Evolutionary conservation across 2,113 vertebrate genomes (phyloP).

Genomic region (Phainopepla nitens): DNA sequence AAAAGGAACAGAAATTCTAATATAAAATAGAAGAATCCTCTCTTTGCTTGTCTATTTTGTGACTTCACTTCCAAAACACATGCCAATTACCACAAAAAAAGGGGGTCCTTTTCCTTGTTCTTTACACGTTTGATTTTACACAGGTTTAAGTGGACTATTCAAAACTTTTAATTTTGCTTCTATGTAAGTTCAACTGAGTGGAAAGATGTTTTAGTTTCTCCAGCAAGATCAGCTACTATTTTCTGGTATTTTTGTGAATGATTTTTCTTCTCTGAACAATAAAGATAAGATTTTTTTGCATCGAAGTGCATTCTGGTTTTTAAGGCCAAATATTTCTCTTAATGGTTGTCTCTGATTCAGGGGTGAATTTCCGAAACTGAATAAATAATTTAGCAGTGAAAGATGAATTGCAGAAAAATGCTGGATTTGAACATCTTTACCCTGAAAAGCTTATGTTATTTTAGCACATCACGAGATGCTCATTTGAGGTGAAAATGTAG

Average conservation of each 20-base stretch:
- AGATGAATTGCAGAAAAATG: neutral
- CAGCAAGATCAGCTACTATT: neutral
- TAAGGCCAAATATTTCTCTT: neutral
- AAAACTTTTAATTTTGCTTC: neutral
- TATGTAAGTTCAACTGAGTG: neutral
- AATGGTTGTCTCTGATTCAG: neutral
- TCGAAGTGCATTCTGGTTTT: neutral
- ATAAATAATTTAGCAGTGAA: neutral
- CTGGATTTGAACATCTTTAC: neutral
- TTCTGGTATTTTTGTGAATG: neutral
- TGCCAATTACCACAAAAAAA: neutral
- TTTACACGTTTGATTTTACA: neutral
- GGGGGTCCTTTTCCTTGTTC: rapidly evolving
- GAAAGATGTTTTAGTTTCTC: neutral
- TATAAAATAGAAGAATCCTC: neutral
- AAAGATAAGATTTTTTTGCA: neutral
- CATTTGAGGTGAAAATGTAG: neutral
- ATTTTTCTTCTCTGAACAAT: neutral
- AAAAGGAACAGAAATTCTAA: neutral
- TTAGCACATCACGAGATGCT: neutral
- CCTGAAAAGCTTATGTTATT: neutral
- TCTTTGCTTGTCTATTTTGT: neutral
- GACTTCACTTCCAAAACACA: neutral
- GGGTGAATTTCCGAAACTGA: neutral
- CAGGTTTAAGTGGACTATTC: neutral